Percentiles rank a stretch among this genome's conserved stretches.
Evolutionary conservation across 1,140 invertebrate genomes (phyloP).

Genomic region (Gryon sp.): DNA sequence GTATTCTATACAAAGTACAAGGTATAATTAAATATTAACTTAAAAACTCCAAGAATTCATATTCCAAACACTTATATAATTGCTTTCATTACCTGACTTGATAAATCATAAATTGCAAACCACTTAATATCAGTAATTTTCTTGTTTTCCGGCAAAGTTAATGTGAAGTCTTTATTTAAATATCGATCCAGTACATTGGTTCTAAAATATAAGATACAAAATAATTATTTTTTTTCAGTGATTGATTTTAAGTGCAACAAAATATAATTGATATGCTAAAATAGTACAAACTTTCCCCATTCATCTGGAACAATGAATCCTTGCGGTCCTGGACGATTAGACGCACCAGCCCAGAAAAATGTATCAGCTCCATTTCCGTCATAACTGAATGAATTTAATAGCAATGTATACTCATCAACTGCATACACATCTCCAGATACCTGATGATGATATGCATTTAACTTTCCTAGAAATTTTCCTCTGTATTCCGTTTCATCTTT

Average conservation of each 20-base stretch:
- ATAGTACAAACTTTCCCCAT: constrained; percentile 86
- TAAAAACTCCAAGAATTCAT: no score
- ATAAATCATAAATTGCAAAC: constrained; percentile 93
- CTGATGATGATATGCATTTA: constrained; percentile 95
- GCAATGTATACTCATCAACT: constrained; percentile 91
- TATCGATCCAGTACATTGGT: constrained; percentile 93
- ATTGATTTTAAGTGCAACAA: no score
- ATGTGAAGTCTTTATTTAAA: constrained; percentile 91
- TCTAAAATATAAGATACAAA: constrained; percentile 82
- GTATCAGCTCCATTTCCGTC: constrained; percentile 94
- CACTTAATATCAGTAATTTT: constrained; percentile 93
- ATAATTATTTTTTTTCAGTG: no score
- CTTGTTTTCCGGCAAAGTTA: constrained; percentile 91
- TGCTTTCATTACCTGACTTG: constrained; percentile 85
- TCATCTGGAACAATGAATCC: constrained; percentile 95
- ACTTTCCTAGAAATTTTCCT: constrained; percentile 90
- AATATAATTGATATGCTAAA: not conserved
- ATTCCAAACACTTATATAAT: no score
- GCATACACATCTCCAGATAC: constrained; percentile 94
- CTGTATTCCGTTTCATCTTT: constrained; percentile 86
- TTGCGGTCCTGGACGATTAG: constrained; percentile 91
- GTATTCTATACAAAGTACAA: constrained; percentile 82
- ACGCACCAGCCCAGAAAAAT: constrained; percentile 95
- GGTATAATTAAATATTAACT: not conserved
- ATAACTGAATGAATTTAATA: constrained; percentile 92